Evolutionary conservation across 2,888 invertebrate species (phyloP), one percentile per base, ranked within the genome.

Genomic region (Ennomos fuscantarius): DNA sequence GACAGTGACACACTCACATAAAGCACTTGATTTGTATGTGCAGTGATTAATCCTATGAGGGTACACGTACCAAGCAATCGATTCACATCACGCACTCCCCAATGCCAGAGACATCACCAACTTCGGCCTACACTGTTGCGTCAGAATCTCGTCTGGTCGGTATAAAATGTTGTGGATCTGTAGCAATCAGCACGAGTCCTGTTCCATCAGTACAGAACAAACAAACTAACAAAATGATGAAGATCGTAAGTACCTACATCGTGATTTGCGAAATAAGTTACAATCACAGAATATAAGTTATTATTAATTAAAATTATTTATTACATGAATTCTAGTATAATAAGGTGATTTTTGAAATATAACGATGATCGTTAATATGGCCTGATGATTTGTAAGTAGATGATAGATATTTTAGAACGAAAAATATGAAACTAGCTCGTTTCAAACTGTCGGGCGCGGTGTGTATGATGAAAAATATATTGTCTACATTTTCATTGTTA

Each of bases 91-190:
- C 90, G 90, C 75, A 46, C 73, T 67, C 63, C 56, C 76, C 90
- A 91, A 90, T 90, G 90, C 79, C 90, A 89, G 84, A 84, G 80
- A 76, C 78, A 70, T 72, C 62, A 69, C 73, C 74, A 74, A 74
- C 73, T 73, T 70, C 68, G 50, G 53, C 59, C 43, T 24, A 24
- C 37, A 44, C 55, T 48, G 68, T 89, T 88, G 79, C 87, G 75
- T 73, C 79, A 87, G 63, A 48, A 35, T 42, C 33, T 43, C 53
- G 54, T 58, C 62, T 65, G 63, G 64, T 60, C 48, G 74, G 75
- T 89, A 90, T 89, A 90, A 79, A 89, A 86, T 68, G 75, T 70
- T 68, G 63, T 70, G 72, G 57, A 68, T 62, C 63, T 70, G 63
- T 46, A 24, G 59, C 62, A 47, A 58, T 55, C 67, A 73, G 60